Conservation (phyloP, 2,113 vertebrate species). For the Riparia riparia region DNA sequence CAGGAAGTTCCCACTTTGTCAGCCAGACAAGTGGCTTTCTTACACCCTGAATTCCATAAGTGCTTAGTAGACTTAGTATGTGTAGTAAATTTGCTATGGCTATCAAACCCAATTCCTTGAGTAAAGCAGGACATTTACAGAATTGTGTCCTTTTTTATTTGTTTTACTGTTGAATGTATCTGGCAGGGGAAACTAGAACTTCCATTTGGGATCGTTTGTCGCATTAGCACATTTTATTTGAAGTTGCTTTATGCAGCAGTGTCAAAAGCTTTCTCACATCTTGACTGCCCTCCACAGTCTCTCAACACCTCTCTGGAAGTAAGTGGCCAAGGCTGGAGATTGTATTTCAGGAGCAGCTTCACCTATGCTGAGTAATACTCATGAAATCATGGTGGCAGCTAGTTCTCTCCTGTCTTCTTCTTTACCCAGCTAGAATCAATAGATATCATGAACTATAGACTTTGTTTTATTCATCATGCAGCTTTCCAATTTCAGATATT, state of each 20-base stretch:
- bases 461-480: neutral
- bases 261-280: constrained; percentile 28
- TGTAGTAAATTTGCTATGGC: neutral
- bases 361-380: neutral
- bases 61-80: neutral
- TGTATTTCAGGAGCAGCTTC: neutral
- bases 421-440: neutral
- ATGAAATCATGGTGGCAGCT: neutral
- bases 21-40: neutral
- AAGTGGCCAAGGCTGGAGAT: neutral
- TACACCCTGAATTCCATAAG: neutral
- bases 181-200: neutral
- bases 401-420: neutral
- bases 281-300: neutral
- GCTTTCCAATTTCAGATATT: neutral
- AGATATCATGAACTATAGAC: neutral
- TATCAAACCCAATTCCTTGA: neutral
- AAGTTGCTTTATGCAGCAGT: neutral
- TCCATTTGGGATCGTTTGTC: neutral
- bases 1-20: neutral
- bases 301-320: neutral
- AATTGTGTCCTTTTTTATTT: neutral
- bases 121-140: neutral
- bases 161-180: neutral
- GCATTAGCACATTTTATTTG: neutral